Percentiles rank a stretch among this genome's conserved stretches.
These are phyloP conservation scores for Muntiacus muntjak DNA, from an alignment of 2,113 vertebrate genomes.

Conservation along the genomic window DNA sequence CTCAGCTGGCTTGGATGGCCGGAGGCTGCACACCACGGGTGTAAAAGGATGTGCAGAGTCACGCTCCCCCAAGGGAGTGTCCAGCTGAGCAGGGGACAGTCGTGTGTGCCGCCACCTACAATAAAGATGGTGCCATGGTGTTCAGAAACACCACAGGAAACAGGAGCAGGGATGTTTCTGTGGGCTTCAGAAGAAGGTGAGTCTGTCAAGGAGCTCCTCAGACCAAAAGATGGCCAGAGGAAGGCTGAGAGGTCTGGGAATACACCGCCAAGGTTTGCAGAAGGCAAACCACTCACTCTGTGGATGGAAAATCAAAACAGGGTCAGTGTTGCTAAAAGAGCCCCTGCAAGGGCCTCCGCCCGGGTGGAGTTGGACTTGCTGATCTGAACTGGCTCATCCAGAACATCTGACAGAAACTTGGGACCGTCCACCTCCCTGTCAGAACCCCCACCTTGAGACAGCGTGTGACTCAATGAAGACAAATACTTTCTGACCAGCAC, in stretches of 20 bases:
- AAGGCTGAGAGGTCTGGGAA: not conserved
- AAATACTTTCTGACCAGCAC: not conserved
- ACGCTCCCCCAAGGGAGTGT: fast-evolving
- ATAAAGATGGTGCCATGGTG: fast-evolving
- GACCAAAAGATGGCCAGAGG: not conserved
- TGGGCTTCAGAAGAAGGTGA: not conserved
- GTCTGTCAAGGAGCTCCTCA: not conserved
- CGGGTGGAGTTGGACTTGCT: too few relatives aligned
- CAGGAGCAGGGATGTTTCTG: too few relatives aligned
- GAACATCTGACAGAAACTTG: not conserved
- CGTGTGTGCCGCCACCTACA: fast-evolving
- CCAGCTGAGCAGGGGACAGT: not conserved
- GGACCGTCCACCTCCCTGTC: not conserved
- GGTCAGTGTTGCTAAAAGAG: not conserved
- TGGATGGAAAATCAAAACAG: not conserved
- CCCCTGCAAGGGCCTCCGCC: not conserved
- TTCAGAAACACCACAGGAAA: not conserved
- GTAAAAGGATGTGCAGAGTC: too few relatives aligned
- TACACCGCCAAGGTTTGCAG: not conserved
- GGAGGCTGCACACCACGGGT: fast-evolving
- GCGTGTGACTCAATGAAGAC: not conserved
- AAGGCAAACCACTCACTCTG: not conserved
- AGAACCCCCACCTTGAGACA: not conserved
- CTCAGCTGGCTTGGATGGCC: too few relatives aligned
- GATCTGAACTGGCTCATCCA: not conserved